These are phyloP conservation scores for Branchipolynoe longqiensis DNA, from an alignment of 2,888 invertebrate species.

Conservation along the genomic window DNA sequence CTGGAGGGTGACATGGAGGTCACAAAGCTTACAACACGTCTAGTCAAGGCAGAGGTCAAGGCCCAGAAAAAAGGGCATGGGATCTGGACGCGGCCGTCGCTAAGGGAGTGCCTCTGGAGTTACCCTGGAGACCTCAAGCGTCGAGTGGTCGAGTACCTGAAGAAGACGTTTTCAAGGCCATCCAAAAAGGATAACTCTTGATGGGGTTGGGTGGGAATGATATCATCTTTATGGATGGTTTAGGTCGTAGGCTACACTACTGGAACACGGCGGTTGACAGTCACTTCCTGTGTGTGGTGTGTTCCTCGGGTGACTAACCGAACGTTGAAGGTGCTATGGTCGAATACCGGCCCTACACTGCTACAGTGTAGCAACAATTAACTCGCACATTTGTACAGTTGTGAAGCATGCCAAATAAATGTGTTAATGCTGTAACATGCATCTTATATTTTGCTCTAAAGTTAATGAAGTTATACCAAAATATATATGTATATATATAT, in stretches of 20 bases:
- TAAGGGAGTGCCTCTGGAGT: slow-evolving; percentile 7
- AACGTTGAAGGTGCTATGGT: too few species aligned
- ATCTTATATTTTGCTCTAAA: background rate
- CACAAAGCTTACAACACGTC: slow-evolving; percentile 12
- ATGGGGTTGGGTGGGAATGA: too few species aligned
- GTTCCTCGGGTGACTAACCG: too few species aligned
- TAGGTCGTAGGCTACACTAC: too few species aligned
- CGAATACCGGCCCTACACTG: too few species aligned
- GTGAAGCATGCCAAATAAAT: background rate
- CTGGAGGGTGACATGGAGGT: background rate
- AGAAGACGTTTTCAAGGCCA: background rate
- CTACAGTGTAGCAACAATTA: too few species aligned
- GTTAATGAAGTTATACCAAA: background rate
- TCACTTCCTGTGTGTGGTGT: too few species aligned
- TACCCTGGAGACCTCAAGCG: background rate
- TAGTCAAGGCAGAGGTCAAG: slow-evolving; percentile 29
- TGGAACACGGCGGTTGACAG: too few species aligned
- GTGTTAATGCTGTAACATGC: background rate
- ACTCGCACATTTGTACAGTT: too few species aligned
- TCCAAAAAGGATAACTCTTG: slow-evolving; percentile 12
- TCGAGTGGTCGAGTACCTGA: background rate
- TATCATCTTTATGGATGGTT: too few species aligned
- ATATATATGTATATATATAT: slow-evolving; percentile 1
- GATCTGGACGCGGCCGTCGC: slow-evolving; percentile 44
- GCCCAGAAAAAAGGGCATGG: slow-evolving; percentile 56